These are phyloP conservation scores for Neelides folsomi DNA, from an alignment of 2,888 invertebrate species.

Conservation along the genomic window DNA sequence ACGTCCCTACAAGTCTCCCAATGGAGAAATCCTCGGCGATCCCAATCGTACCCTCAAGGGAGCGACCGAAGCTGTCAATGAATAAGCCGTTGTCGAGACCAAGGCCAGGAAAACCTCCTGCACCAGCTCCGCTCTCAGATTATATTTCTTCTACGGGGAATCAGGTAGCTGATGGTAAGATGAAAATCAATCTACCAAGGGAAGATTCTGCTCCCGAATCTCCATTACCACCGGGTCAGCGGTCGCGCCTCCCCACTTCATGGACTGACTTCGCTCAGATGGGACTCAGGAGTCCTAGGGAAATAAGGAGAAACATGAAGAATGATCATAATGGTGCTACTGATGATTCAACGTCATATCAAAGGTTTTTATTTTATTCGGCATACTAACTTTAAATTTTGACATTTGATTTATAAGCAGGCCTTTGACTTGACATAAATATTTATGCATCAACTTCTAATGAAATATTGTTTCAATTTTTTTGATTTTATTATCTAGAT, in stretches of 20 bases:
- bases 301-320: conserved; percentile 39
- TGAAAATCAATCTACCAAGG: conserved; percentile 56
- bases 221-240: conserved; percentile 16
- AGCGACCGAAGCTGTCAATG: conserved; percentile 39
- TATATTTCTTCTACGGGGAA: conserved; percentile 42
- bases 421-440: too few species aligned
- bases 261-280: conserved; percentile 39
- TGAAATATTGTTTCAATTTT: too few species aligned
- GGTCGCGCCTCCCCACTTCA: conserved; percentile 37
- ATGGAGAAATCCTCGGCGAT: conserved; percentile 67
- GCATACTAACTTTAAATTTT: neutral
- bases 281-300: conserved; percentile 44
- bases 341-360: conserved; percentile 34
- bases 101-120: conserved; percentile 53
- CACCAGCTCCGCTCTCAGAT: conserved; percentile 56
- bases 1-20: conserved; percentile 78
- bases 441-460: too few species aligned
- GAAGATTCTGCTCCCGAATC: conserved; percentile 41
- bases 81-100: conserved; percentile 26
- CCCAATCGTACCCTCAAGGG: conserved; percentile 66
- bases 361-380: conserved; percentile 38
- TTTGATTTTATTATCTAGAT: too few species aligned
- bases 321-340: conserved; percentile 34
- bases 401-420: too few species aligned
- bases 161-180: conserved; percentile 38